These are phyloP conservation scores for Cnemophilus loriae DNA, from an alignment of 2,113 vertebrate species.

Conservation along the genomic window DNA sequence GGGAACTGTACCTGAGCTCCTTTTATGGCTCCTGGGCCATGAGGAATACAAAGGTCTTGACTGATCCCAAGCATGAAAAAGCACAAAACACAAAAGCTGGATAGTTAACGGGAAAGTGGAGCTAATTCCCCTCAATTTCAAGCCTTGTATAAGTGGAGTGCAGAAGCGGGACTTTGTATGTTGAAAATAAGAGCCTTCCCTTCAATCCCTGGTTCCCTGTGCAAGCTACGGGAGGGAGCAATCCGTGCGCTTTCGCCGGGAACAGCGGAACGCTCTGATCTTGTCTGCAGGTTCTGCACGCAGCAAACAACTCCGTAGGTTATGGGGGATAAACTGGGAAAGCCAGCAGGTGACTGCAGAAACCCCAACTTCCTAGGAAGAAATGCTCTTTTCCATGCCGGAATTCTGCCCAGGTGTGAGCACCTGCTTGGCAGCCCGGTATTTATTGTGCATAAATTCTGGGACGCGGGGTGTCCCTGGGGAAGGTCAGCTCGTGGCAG, in stretches of 20 bases:
- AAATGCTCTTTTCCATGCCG: fast-evolving
- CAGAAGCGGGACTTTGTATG: not conserved
- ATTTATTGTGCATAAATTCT: fast-evolving
- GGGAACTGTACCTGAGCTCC: not conserved
- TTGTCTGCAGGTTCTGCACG: not conserved
- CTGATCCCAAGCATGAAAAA: not conserved
- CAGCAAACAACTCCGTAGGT: fast-evolving
- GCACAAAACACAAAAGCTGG: not conserved
- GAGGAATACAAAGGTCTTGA: not conserved
- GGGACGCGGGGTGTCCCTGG: fast-evolving
- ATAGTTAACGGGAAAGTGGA: not conserved
- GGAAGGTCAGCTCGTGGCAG: not conserved
- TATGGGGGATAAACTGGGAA: not conserved
- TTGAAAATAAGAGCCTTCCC: not conserved
- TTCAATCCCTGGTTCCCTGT: not conserved
- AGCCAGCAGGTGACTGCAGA: not conserved
- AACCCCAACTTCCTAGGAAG: not conserved
- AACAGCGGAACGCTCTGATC: fast-evolving
- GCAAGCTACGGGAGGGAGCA: not conserved
- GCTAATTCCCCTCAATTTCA: not conserved
- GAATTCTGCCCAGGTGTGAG: not conserved
- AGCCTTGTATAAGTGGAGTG: not conserved
- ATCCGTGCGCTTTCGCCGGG: no score
- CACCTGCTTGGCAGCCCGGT: not conserved
- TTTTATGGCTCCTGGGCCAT: not conserved